Evolutionary conservation across 2,113 vertebrate species (phyloP), one percentile per base, ranked within the genome.

Genomic region (Hippocampus mohnikei): DNA sequence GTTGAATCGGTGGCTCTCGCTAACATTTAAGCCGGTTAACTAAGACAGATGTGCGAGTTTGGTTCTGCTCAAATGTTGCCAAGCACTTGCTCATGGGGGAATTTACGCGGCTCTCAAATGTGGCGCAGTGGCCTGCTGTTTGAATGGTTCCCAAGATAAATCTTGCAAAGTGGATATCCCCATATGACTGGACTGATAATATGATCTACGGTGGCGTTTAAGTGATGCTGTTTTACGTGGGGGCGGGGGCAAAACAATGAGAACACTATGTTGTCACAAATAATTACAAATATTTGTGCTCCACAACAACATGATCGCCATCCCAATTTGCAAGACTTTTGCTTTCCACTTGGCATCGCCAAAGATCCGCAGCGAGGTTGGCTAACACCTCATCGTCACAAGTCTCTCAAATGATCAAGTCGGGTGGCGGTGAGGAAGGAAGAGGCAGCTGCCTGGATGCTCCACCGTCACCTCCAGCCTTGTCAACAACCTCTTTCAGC

Each of bases 261-360:
- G 10, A 11, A 63, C 9, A 20, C 20, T n/a, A 21, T 41, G 59
- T 70, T 66, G 52, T 37, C 65, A 9, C 59, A 50, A 67, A 67
- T 50, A 52, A 76, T 13, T 75, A 66, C 73, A 29, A 74, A 66
- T 75, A 29, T 7, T 71, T 13, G 42, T 12, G 29, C 74, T 73
- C 12, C 12, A 78, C 41, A 58, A 66, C 13, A 64, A 29, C 18
- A 20, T 13, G 12, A 20, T 48, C 41, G 13, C 61, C 9, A 44
- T 41, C 37, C 29, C 72, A 70, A 67, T 68, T 70, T 50, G 67
- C 44, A 59, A 59, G 52, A 74, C 71, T 33, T 42, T 33, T 55
- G 59, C 20, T 52, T 72, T 78, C 72, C 56, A 69, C 73, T 41
- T n/a, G 27, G 53, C 13, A 44, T 70, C 74, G 70, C 67, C 59